Evolutionary conservation across 37 sponge, comb jelly and placozoan genomes (phyloP), one percentile per base, ranked within the genome.

Genomic region (Dysidea cf. avara): DNA sequence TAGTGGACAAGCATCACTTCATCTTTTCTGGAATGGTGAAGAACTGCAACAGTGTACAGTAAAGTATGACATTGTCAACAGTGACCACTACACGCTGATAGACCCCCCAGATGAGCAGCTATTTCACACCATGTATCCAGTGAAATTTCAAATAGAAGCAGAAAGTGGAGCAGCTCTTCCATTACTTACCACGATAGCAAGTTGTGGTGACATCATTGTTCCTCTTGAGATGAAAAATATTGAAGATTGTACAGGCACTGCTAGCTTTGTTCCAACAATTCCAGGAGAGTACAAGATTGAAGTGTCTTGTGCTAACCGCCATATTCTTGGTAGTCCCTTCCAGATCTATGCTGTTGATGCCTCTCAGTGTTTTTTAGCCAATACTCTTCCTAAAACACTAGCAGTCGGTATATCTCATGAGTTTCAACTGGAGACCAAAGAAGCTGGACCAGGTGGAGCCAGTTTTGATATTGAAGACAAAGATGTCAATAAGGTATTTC

Each of bases 311-410:
- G 76, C 56, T 14, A 81, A 78, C 43, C 30, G 61, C 30, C 70
- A 81, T 2, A 68, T 92, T 25, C 57, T 72, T 3, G 88, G 88
- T 13, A 71, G 66, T 22, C 90, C 90, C n/a, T 84, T 90, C 53
- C 26, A 24, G 0, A 66, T 90, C 11, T 21, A 57, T 22, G 91
- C 76, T 2, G 53, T 70, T n/a, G 83, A 87, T 57, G 83, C 88
- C 7, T 77, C 72, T 14, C 64, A 66, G 37, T 67, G 76, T 51
- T 55, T 52, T 24, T 73, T 77, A 26, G 34, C 54, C 40, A 81
- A 61, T 25, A 47, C 31, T 16, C 24, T 81, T 16, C 87, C 87
- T 28, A 62, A 63, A 20, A 66, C 75, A 39, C 66, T 87, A 4
- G 32, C 69, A 25, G 30, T 87, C 34, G 66, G 64, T 48, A 46